phyloP scores from a whole-genome alignment of 2,888 invertebrate genomes.

The Chouioia cunea region DNA sequence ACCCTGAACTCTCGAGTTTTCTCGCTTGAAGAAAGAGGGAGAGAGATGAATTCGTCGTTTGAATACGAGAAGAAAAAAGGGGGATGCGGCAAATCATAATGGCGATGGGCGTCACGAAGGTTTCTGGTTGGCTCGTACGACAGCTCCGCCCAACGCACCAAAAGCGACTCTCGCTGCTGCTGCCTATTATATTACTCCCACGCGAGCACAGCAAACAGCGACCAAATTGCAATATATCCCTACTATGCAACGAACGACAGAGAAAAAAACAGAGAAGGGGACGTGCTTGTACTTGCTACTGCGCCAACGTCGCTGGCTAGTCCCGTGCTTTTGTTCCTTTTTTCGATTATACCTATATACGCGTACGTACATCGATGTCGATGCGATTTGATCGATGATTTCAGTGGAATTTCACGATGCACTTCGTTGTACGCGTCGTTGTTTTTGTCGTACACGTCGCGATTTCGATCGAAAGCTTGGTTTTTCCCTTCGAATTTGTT shows the following conservation, averaged over 20 bases:
- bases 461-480: too few relatives aligned
- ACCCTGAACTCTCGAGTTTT: too few relatives aligned
- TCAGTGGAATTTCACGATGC: too few relatives aligned
- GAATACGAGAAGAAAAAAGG: background rate
- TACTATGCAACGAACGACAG: too few relatives aligned
- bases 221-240: background rate
- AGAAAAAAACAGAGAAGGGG: too few relatives aligned
- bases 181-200: constrained; percentile 63
- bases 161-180: constrained; percentile 60
- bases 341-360: too few relatives aligned
- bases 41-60: constrained; percentile 2
- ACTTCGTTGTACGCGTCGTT: too few relatives aligned
- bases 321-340: background rate
- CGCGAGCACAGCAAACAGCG: constrained; percentile 52
- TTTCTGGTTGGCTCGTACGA: constrained; percentile 60
- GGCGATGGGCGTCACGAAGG: constrained; percentile 7
- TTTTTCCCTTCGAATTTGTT: too few relatives aligned
- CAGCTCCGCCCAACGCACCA: constrained; percentile 60
- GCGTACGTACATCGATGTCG: too few relatives aligned
- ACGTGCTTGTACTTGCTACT: too few relatives aligned
- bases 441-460: too few relatives aligned
- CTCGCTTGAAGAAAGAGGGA: background rate
- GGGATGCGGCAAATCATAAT: background rate
- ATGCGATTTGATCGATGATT: too few relatives aligned
- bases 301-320: background rate